Evolutionary conservation across 2,888 invertebrate species (phyloP).

Genomic region (Chirona hameri): DNA sequence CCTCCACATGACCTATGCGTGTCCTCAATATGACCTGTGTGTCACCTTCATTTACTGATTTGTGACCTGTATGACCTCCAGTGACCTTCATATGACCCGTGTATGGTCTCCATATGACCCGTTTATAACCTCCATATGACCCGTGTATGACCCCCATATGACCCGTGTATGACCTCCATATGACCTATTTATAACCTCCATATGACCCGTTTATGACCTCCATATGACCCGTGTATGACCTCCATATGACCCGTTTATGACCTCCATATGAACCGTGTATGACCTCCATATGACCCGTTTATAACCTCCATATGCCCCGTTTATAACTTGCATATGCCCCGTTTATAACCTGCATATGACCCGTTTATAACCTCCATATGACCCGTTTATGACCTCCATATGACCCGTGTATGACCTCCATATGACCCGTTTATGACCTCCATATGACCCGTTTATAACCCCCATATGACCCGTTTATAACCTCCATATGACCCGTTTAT

Average conservation of each 20-base stretch:
- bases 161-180: background rate
- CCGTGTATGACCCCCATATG: background rate
- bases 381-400: no score
- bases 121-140: background rate
- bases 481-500: background rate
- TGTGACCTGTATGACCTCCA: no score
- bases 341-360: background rate
- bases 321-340: background rate
- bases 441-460: background rate
- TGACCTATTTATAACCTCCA: background rate
- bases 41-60: no score
- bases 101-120: background rate
- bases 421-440: background rate
- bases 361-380: background rate
- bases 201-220: no score
- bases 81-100: background rate
- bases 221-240: no score
- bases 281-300: background rate
- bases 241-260: background rate
- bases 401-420: no score
- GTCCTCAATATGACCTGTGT: background rate
- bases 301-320: background rate
- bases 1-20: no score
- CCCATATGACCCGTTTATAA: background rate
- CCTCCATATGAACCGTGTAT: background rate